Evolutionary conservation across 2,113 vertebrate genomes (phyloP).

Genomic region (Caretta caretta): DNA sequence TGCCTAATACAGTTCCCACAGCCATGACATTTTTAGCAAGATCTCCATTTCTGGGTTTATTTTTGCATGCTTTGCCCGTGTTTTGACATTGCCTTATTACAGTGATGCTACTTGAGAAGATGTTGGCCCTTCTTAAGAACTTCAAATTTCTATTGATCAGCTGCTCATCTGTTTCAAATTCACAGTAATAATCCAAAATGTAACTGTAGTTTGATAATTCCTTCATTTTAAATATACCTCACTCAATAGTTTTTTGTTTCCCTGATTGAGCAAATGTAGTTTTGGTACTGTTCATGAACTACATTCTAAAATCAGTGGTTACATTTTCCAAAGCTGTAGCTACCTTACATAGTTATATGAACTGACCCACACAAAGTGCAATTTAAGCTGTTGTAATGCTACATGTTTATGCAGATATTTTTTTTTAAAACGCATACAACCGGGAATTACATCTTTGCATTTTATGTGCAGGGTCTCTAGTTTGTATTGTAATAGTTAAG

Average conservation of each 20-base stretch:
- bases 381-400: background rate
- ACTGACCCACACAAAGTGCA: background rate
- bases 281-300: background rate
- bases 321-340: background rate
- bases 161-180: background rate
- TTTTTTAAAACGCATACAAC: background rate
- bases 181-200: background rate
- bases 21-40: background rate
- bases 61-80: background rate
- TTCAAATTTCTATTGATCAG: fast-evolving
- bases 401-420: background rate
- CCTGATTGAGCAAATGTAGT: background rate
- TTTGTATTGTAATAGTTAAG: background rate
- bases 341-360: background rate
- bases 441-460: background rate
- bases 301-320: background rate
- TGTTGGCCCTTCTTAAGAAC: fast-evolving
- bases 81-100: background rate
- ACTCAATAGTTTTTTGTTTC: background rate
- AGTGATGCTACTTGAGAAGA: fast-evolving
- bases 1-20: background rate
- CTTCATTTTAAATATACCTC: background rate
- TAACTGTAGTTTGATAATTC: background rate
- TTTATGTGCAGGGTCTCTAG: background rate
- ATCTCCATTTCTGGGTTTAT: background rate